A percentile compares a stretch with the other conserved stretches of the same genome.
phyloP scores from a whole-genome alignment of 2,888 invertebrate genomes.

The Ochropleura leucogaster region DNA sequence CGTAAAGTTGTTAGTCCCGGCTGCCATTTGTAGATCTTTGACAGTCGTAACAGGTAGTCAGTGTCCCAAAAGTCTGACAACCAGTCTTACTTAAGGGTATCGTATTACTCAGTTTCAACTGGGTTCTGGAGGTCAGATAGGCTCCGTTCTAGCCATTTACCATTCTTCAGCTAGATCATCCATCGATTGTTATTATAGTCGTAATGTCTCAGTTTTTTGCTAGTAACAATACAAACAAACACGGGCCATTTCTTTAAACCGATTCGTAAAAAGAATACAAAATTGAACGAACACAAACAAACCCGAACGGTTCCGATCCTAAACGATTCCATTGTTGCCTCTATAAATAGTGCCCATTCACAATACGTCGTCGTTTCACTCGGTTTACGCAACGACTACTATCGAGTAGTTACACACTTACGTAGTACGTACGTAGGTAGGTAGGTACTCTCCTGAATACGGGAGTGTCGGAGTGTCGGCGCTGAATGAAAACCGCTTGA shows the following conservation, averaged over 20 bases:
- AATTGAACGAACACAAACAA: conserved; percentile 7
- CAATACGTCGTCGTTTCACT: conserved; percentile 16
- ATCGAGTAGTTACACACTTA: conserved; percentile 11
- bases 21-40: too few species aligned
- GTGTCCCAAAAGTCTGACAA: too few species aligned
- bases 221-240: background rate
- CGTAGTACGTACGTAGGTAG: background rate
- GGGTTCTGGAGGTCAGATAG: too few species aligned
- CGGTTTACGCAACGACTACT: conserved; percentile 38
- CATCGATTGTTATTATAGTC: background rate
- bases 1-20: too few species aligned
- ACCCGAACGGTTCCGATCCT: conserved; percentile 17
- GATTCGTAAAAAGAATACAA: conserved; percentile 23
- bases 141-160: background rate
- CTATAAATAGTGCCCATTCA: conserved; percentile 51
- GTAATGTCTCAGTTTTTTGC: background rate
- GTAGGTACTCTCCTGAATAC: background rate
- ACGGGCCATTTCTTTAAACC: background rate
- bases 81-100: too few species aligned
- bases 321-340: conserved; percentile 53
- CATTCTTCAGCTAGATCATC: background rate
- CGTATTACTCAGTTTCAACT: too few species aligned
- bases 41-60: too few species aligned
- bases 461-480: conserved; percentile 53
- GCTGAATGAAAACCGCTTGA: conserved; percentile 71